phyloP scores from a whole-genome alignment of 2,797 vertebrate genomes.

The Parauchenoglanis ngamensis region DNA sequence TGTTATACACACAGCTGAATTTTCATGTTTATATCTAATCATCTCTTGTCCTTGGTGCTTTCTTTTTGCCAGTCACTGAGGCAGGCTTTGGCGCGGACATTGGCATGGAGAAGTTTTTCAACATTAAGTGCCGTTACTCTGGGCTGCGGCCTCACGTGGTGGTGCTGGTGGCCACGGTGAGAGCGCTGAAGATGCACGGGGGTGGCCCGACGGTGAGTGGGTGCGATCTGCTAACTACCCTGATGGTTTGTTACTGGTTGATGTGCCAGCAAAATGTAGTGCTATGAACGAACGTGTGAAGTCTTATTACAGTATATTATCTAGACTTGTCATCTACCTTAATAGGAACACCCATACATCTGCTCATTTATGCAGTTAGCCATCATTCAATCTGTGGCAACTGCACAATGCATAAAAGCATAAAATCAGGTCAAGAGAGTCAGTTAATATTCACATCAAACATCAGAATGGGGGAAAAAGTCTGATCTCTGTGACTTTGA shows the following conservation, averaged over 20 bases:
- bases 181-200: constrained; percentile 98
- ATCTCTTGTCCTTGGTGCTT: background rate
- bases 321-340: background rate
- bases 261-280: background rate
- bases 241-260: background rate
- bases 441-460: background rate
- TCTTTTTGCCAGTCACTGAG: constrained; percentile 86
- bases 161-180: constrained; percentile 92
- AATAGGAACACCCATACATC: background rate
- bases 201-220: constrained; percentile 88
- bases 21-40: background rate
- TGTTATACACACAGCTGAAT: background rate
- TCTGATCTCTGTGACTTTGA: background rate
- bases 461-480: background rate
- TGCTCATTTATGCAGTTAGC: background rate
- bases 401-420: background rate
- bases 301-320: background rate
- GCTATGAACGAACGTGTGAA: background rate
- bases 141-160: constrained; percentile 93
- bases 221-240: background rate
- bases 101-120: constrained; percentile 99
- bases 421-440: background rate
- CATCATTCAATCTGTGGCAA: background rate
- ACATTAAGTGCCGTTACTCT: constrained; percentile 96
- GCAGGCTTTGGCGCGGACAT: constrained; percentile 98